Conservation (phyloP, 1,140 invertebrate genomes). For the Leptinotarsa defecta region DNA sequence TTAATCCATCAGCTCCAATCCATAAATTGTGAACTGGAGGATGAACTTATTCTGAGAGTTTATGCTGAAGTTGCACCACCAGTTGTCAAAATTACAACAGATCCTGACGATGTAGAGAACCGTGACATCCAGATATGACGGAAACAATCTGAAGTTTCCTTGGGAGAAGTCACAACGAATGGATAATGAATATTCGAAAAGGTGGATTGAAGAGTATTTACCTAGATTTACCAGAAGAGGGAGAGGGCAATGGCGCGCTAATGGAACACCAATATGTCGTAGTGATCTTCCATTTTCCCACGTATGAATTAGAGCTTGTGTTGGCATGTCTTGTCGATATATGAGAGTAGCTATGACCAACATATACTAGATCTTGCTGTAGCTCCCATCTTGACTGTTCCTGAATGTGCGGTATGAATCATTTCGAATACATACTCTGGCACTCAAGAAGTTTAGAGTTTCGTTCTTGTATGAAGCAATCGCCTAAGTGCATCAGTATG, state of each 20-base stretch:
- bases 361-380: too few species aligned
- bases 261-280: neutral
- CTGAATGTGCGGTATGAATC: too few species aligned
- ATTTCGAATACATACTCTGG: too few species aligned
- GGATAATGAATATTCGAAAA: neutral
- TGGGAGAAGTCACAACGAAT: neutral
- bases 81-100: neutral
- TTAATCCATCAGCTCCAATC: neutral
- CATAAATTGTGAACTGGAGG: neutral
- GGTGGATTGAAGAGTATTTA: neutral
- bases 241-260: neutral
- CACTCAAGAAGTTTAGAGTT: too few species aligned
- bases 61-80: neutral
- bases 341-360: too few species aligned
- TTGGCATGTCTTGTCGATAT: too few species aligned
- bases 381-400: too few species aligned
- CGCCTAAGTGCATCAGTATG: too few species aligned
- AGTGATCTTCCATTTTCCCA: too few species aligned
- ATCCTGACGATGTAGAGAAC: neutral
- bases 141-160: neutral
- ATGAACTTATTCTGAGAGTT: neutral
- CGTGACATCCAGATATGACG: neutral
- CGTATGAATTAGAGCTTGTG: too few species aligned
- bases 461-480: too few species aligned
- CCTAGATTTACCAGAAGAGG: neutral